phyloP scores from a whole-genome alignment of 2,113 vertebrate species.

The Dolichallabes microphthalmus region DNA sequence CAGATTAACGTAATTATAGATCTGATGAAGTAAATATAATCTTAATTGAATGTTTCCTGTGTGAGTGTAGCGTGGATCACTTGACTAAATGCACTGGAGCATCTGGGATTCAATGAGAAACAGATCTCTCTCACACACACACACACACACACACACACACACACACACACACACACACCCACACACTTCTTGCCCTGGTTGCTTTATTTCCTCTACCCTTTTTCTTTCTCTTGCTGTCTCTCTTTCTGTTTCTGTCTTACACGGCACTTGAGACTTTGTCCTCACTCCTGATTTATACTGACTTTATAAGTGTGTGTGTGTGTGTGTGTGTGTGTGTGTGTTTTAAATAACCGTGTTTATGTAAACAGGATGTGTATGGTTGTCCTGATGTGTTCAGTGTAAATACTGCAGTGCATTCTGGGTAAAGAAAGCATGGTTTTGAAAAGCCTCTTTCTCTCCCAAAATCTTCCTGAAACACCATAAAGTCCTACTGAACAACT shows the following conservation, averaged over 20 bases:
- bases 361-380: background rate
- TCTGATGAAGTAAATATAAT: background rate
- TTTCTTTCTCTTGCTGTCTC: background rate
- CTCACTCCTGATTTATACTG: background rate
- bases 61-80: background rate
- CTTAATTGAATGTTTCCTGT: conserved; percentile 8
- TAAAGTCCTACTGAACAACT: background rate
- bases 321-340: background rate
- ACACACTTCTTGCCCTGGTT: background rate
- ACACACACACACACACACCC: background rate
- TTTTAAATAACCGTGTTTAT: background rate
- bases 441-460: background rate
- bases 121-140: background rate
- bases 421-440: background rate
- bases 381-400: conserved; percentile 1
- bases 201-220: background rate
- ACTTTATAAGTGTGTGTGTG: background rate
- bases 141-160: background rate
- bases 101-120: conserved; percentile 24
- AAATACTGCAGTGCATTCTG: conserved; percentile 9
- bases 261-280: background rate
- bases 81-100: conserved; percentile 15
- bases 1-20: background rate
- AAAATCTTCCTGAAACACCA: background rate
- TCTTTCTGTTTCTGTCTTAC: background rate